Conservation (phyloP, 2,888 invertebrate species). For the Yponomeuta malinellus region DNA sequence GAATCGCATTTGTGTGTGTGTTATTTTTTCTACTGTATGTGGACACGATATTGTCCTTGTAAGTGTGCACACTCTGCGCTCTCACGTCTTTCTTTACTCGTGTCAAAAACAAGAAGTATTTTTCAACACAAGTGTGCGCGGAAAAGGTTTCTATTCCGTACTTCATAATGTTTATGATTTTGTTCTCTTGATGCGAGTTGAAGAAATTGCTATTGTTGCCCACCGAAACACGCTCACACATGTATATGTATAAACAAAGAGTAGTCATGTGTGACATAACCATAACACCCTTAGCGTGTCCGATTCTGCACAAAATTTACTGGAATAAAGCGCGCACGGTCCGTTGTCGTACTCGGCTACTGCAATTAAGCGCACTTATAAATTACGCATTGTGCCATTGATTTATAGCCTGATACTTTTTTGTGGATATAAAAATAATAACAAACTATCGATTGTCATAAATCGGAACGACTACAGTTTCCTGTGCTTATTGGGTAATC, state of each 20-base stretch:
- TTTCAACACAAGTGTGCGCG: constrained; percentile 1
- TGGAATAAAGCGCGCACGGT: constrained; percentile 38
- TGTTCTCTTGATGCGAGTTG: constrained; percentile 1
- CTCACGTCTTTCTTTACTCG: not conserved
- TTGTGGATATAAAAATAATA: constrained; percentile 59
- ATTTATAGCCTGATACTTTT: constrained; percentile 57
- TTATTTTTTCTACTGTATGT: constrained; percentile 30
- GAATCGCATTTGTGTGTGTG: constrained; percentile 37
- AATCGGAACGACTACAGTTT: constrained; percentile 43
- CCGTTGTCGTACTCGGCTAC: constrained; percentile 37
- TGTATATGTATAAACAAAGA: not conserved
- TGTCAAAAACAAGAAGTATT: constrained; percentile 7
- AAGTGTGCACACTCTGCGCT: not conserved
- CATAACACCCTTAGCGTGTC: constrained; percentile 44
- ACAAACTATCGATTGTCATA: constrained; percentile 60
- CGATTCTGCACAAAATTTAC: constrained; percentile 52
- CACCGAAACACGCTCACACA: not conserved
- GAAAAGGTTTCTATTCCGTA: constrained; percentile 5
- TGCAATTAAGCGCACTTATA: constrained; percentile 61
- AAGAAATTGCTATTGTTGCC: not conserved
- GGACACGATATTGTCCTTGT: not conserved
- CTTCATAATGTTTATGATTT: constrained; percentile 6
- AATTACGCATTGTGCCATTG: constrained; percentile 55
- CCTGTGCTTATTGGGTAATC: constrained; percentile 21
- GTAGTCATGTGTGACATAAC: constrained; percentile 6